These are phyloP conservation scores for Neodontobutis hainanensis DNA, from an alignment of 2,113 vertebrate genomes.

Conservation along the genomic window DNA sequence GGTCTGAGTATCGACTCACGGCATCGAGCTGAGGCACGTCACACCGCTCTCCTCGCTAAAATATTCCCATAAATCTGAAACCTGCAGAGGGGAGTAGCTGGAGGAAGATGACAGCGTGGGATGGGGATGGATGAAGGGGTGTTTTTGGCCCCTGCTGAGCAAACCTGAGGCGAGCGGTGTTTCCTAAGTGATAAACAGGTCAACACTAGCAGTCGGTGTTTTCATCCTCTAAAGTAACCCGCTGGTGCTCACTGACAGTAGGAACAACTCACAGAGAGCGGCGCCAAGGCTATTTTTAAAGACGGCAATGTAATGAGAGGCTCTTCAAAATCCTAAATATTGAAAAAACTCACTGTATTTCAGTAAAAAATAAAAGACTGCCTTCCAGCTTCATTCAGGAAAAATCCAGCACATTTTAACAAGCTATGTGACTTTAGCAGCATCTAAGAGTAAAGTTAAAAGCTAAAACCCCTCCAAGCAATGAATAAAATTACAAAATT, in stretches of 20 bases:
- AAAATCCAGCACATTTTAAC: not conserved
- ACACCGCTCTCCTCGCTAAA: constrained; percentile 31
- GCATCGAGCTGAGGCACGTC: constrained; percentile 41
- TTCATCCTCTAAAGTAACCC: constrained; percentile 31
- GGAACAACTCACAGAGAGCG: constrained; percentile 23
- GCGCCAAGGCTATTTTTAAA: not conserved
- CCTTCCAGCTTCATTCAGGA: not conserved
- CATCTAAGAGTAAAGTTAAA: too few species aligned
- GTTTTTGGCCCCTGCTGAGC: constrained; percentile 49
- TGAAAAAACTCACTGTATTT: not conserved
- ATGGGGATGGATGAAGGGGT: constrained; percentile 25
- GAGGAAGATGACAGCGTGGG: constrained; percentile 37
- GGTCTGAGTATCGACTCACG: constrained; percentile 45
- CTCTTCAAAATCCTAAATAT: constrained; percentile 1
- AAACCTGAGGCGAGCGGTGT: constrained; percentile 33
- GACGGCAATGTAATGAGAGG: not conserved
- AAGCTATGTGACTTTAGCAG: too few species aligned
- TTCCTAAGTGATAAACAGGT: constrained; percentile 68
- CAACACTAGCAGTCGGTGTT: constrained; percentile 64
- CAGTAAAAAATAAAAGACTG: too few species aligned
- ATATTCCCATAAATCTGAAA: constrained; percentile 58
- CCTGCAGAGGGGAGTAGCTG: constrained; percentile 16
- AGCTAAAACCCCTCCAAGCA: too few species aligned
- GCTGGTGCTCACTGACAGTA: constrained; percentile 33
- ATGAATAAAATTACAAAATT: too few species aligned